Conservation (phyloP, 2,113 vertebrate genomes). For the Oxyura jamaicensis region DNA sequence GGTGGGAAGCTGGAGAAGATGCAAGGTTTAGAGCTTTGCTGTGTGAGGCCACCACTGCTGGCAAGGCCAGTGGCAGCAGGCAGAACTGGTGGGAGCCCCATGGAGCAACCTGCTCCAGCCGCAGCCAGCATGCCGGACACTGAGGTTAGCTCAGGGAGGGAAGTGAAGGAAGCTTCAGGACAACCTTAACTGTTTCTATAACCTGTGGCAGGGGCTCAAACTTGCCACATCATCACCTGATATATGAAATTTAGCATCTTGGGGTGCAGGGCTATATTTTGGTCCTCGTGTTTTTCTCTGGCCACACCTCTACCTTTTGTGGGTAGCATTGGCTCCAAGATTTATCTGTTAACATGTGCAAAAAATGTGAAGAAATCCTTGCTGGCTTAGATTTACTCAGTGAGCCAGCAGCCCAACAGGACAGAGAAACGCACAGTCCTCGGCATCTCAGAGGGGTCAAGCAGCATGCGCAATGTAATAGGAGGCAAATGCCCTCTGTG, state of each 20-base stretch:
- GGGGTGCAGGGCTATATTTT: too few species aligned
- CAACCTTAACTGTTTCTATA: background rate
- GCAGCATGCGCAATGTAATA: background rate
- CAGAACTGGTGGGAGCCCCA: background rate
- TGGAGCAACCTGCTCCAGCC: too few species aligned
- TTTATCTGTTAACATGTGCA: background rate
- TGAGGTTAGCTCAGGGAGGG: background rate
- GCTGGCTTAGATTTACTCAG: background rate
- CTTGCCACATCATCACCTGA: background rate
- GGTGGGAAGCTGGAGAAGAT: background rate
- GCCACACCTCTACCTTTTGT: background rate
- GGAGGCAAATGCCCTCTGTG: background rate
- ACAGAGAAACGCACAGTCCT: rapidly evolving
- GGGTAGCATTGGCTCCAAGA: background rate
- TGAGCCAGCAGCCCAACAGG: background rate
- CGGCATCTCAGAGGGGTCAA: background rate
- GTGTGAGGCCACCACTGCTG: background rate
- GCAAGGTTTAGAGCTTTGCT: background rate
- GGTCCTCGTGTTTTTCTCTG: too few species aligned
- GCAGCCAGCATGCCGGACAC: rapidly evolving
- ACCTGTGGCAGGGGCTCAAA: background rate
- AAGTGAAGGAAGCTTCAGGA: background rate
- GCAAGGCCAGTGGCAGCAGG: background rate
- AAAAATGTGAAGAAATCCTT: background rate
- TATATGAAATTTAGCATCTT: background rate